These are phyloP conservation scores for Hippotragus niger DNA, from an alignment of 2,113 vertebrate genomes.

Conservation along the genomic window DNA sequence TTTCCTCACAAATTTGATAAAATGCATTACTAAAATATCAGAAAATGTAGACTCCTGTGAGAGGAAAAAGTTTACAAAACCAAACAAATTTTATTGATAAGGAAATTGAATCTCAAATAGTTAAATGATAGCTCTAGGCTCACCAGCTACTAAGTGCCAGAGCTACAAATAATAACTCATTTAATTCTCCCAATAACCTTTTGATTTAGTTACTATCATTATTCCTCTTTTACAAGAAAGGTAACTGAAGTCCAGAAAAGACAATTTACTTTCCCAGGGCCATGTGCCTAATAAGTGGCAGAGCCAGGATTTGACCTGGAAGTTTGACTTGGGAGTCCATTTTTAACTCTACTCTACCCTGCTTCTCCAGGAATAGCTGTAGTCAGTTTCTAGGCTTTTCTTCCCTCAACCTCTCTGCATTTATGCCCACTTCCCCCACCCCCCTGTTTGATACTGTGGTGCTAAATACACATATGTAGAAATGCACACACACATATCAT, in stretches of 20 bases:
- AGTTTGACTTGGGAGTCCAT: not conserved
- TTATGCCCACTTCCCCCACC: not conserved
- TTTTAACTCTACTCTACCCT: not conserved
- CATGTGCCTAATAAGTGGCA: not conserved
- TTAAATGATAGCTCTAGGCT: not conserved
- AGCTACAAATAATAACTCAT: not conserved
- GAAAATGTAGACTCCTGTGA: not conserved
- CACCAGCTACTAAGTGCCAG: not conserved
- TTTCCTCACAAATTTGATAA: not conserved
- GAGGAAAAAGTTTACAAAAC: not conserved
- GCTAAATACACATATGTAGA: not conserved
- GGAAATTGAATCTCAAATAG: not conserved
- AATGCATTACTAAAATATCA: not conserved
- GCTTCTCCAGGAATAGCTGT: not conserved
- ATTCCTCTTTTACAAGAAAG: not conserved
- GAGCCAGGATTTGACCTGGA: not conserved
- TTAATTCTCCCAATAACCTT: not conserved
- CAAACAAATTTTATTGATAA: not conserved
- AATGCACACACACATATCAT: not conserved
- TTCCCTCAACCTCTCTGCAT: not conserved
- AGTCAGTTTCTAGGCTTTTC: not conserved
- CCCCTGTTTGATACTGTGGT: not conserved
- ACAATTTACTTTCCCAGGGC: not conserved
- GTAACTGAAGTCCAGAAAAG: not conserved
- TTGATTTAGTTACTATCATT: not conserved